Percentiles rank a stretch among this genome's conserved stretches.
Conservation (phyloP, 2,113 vertebrate species). For the Leuciscus idus region DNA sequence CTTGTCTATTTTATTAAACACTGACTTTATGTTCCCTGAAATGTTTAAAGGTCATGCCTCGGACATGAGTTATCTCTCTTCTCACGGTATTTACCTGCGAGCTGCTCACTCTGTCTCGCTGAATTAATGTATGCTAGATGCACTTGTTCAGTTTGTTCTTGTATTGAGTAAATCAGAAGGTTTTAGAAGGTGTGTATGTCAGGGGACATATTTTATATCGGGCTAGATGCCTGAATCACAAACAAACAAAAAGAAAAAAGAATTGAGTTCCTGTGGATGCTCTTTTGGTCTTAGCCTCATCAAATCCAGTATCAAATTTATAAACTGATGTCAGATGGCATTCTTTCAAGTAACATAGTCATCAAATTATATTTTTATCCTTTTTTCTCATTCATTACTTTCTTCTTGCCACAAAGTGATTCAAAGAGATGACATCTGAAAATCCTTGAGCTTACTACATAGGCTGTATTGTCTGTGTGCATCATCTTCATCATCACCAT, state of each 20-base stretch:
- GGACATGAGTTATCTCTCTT: conserved; percentile 34
- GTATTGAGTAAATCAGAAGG: background rate
- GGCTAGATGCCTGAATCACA: background rate
- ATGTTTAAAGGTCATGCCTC: conserved; percentile 43
- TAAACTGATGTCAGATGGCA: conserved; percentile 14
- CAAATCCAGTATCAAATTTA: conserved; percentile 14
- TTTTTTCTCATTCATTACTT: conserved; percentile 35
- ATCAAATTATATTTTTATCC: background rate
- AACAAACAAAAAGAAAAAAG: background rate
- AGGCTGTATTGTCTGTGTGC: conserved; percentile 14
- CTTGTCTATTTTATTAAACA: conserved; percentile 32
- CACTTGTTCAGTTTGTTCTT: conserved; percentile 8
- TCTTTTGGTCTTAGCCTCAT: background rate
- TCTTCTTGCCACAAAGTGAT: background rate
- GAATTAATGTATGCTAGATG: conserved; percentile 28
- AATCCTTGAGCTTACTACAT: conserved; percentile 18
- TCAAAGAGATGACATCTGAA: conserved; percentile 26
- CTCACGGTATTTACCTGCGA: conserved; percentile 25
- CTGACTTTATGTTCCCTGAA: conserved; percentile 2
- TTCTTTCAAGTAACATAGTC: conserved; percentile 13
- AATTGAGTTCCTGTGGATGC: background rate
- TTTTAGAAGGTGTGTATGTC: background rate
- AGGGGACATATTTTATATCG: background rate
- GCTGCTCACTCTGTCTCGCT: conserved; percentile 14
- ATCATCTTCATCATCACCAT: conserved; percentile 9